These are phyloP conservation scores for Syngnathus acus DNA, from an alignment of 2,797 vertebrate genomes.

Conservation along the genomic window DNA sequence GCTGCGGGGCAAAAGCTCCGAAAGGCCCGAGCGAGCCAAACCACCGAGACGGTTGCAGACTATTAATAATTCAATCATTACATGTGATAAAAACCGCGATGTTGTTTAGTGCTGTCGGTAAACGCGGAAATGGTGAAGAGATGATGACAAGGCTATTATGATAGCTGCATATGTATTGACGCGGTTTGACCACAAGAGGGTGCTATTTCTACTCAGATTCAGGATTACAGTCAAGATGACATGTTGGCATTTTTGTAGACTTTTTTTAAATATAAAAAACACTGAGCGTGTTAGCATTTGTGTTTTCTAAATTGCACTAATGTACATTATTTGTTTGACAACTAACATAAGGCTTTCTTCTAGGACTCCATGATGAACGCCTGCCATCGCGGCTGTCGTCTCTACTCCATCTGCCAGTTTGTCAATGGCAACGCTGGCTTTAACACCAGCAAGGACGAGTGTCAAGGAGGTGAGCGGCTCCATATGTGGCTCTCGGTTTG, in stretches of 20 bases:
- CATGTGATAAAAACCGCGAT: too few species aligned
- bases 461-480: constrained; percentile 82
- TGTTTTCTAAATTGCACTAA: not conserved
- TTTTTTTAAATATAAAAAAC: not conserved
- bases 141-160: constrained; percentile 29
- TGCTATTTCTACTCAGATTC: constrained; percentile 34
- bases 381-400: constrained; percentile 91
- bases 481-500: constrained; percentile 6
- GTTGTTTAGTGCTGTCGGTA: not conserved
- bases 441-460: constrained; percentile 86
- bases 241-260: not conserved
- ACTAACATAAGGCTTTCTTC: not conserved
- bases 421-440: constrained; percentile 85
- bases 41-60: not conserved
- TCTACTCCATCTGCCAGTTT: constrained; percentile 96
- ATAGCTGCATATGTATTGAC: constrained; percentile 25
- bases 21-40: constrained; percentile 3
- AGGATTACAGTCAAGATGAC: not conserved
- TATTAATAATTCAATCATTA: not conserved
- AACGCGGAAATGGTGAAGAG: constrained; percentile 19
- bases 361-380: constrained; percentile 85
- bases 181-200: constrained; percentile 42
- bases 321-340: not conserved
- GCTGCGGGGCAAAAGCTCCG: constrained; percentile 34
- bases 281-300: not conserved